Conservation (phyloP, 2,888 invertebrate genomes). For the Chrysolina oricalcia region DNA sequence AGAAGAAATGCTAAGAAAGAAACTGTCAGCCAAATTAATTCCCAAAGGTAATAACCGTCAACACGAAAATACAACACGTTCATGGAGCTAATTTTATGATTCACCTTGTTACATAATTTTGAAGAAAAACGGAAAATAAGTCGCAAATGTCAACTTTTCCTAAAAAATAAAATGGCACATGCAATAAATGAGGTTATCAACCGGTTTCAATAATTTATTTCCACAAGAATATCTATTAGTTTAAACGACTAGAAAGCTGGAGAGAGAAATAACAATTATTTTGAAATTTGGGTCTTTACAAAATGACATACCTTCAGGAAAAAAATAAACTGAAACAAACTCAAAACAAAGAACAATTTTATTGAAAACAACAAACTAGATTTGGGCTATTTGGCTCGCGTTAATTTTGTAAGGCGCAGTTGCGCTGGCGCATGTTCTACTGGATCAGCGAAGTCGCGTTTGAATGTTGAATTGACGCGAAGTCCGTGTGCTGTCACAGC, state of each 20-base stretch:
- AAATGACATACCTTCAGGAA: conserved; percentile 47
- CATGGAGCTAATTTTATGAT: conserved; percentile 19
- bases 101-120: conserved; percentile 30
- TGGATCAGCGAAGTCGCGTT: no score
- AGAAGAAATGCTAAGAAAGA: conserved; percentile 50
- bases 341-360: conserved; percentile 47
- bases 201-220: conserved; percentile 37
- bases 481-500: no score
- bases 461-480: no score
- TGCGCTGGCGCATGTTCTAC: conserved; percentile 18
- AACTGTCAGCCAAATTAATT: conserved; percentile 49
- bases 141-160: conserved; percentile 35
- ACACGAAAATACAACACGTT: conserved; percentile 20
- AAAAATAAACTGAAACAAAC: conserved; percentile 47
- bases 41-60: conserved; percentile 38
- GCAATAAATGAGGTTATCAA: conserved; percentile 44
- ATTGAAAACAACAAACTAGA: conserved; percentile 48
- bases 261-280: neutral
- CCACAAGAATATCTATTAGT: conserved; percentile 7
- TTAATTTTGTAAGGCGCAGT: conserved; percentile 7
- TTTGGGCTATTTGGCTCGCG: conserved; percentile 33
- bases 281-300: neutral
- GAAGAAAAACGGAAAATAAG: conserved; percentile 1
- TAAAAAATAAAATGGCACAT: conserved; percentile 43
- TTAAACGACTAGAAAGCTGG: neutral